phyloP scores from a whole-genome alignment of 2,797 vertebrate genomes.

The Muscicapa comitata region DNA sequence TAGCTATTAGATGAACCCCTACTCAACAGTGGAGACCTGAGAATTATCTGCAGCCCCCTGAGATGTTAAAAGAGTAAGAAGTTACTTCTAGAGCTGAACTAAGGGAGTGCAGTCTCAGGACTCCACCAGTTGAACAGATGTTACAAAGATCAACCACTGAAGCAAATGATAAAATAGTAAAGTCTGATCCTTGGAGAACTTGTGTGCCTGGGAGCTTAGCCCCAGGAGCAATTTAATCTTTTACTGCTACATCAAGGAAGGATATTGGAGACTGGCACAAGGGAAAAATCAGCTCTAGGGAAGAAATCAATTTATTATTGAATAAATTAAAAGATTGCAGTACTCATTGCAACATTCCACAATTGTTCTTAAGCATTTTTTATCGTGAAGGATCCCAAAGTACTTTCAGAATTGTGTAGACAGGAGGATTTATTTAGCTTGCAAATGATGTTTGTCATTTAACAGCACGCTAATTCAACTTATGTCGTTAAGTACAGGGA shows the following conservation, averaged over 20 bases:
- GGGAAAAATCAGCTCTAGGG: background rate
- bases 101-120: background rate
- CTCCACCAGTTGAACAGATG: background rate
- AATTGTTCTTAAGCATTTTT: background rate
- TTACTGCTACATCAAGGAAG: background rate
- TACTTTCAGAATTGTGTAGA: background rate
- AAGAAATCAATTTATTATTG: constrained; percentile 31
- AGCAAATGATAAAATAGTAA: background rate
- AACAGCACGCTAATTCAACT: background rate
- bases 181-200: background rate
- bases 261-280: background rate
- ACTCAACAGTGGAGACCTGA: background rate
- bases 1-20: background rate
- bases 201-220: background rate
- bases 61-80: background rate
- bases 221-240: background rate
- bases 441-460: background rate
- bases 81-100: background rate
- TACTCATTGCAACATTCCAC: background rate
- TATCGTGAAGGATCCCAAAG: background rate
- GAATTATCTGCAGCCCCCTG: background rate
- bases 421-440: constrained; percentile 4
- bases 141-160: background rate
- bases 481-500: background rate
- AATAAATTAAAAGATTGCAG: constrained; percentile 21